Evolutionary conservation across 2,888 invertebrate species (phyloP), one percentile per base, ranked within the genome.

Genomic region (Harpagoxenus sublaevis): DNA sequence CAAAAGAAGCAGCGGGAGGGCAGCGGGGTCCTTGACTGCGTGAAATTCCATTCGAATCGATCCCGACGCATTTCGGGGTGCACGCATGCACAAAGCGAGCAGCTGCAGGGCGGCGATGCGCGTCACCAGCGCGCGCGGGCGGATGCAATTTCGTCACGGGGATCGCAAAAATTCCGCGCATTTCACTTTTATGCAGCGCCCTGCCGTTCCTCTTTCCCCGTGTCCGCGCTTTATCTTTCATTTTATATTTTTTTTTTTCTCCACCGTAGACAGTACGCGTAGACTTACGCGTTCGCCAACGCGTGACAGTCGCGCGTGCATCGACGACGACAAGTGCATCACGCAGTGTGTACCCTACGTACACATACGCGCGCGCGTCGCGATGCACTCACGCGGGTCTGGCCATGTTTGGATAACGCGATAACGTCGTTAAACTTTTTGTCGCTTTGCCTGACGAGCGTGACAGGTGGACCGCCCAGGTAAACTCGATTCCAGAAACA

Each of bases 341-440:
- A 74, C 57, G 83, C 71, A 81, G 62, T 86, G 84, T 86, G 84
- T 87, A 90, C 85, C 70, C 87, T 77, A 42, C 78, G 79, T 66
- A 60, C 73, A 82, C 84, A 73, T 28, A 66, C 63, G 73, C 45
- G 70, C 75, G 71, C 77, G 84, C 81, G 85, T 3, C 35, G 55
- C 78, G 18, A 39, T n/a, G 57, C 73, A 57, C 57, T 45, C 73
- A 57, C 74, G 77, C 82, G 84, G 82, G 73, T 74, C 81, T 85
- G 63, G 60, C 82, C 75, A 83, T 90, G 91, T 92, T 91, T 89
- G 89, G 86, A 89, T 86, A 91, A 87, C 87, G 86, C 85, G 90
- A 92, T 91, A 88, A 92, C 89, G 86, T 87, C 84, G 90, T 91
- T 89, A 89, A 91, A 91, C 89, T 92, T 89, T 91, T 91, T 87